Conservation (phyloP, 1,140 invertebrate genomes). For the Venturia canescens region DNA sequence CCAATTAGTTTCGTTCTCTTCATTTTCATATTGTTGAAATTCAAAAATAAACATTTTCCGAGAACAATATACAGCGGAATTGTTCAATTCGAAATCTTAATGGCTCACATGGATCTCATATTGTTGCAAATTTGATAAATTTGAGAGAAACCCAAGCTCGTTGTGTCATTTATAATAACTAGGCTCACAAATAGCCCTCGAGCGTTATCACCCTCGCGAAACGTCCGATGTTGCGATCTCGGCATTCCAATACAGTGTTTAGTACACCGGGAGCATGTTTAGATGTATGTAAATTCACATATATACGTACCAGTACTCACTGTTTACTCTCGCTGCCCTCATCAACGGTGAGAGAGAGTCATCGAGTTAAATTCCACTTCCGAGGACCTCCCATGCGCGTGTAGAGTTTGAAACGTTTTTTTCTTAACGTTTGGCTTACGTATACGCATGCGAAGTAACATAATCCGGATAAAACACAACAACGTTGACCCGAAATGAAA, state of each 20-base stretch:
- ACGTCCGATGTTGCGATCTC: background rate
- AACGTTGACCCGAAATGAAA: background rate
- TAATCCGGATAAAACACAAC: background rate
- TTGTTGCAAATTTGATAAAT: background rate
- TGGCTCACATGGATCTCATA: no score
- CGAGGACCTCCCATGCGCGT: background rate
- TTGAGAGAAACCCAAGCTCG: background rate
- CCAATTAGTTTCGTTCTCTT: no score
- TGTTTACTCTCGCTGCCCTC: background rate
- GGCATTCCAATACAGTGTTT: background rate
- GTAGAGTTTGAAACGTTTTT: background rate
- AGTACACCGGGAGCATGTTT: background rate
- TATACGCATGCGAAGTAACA: background rate
- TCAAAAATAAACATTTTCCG: no score
- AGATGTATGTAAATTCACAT: background rate
- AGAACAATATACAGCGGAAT: no score
- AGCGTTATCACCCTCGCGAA: slow-evolving; percentile 1
- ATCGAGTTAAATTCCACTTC: background rate
- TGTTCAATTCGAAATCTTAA: no score
- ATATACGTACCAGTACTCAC: background rate
- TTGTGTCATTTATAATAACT: background rate
- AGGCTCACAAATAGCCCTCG: background rate
- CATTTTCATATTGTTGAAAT: no score
- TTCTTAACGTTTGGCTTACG: background rate
- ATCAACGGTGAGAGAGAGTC: background rate